Conservation (phyloP, 2,113 vertebrate species). For the Mustela lutreola region DNA sequence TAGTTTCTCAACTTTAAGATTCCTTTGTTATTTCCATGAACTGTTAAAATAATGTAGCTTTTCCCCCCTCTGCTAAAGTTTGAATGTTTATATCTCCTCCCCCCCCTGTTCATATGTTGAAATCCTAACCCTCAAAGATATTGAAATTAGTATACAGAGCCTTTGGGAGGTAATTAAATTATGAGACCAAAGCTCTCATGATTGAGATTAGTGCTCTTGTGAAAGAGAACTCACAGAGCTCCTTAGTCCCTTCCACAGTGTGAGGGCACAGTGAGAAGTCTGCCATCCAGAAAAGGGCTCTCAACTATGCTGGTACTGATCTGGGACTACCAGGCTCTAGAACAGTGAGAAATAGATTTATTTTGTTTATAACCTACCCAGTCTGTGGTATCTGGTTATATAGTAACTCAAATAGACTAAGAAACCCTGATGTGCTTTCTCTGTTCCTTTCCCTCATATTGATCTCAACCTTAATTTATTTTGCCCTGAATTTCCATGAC, state of each 20-base stretch:
- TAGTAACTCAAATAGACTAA: neutral
- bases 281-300: neutral
- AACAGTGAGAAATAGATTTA: neutral
- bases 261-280: neutral
- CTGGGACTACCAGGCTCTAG: neutral
- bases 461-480: neutral
- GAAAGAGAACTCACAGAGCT: neutral
- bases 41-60: neutral
- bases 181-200: neutral
- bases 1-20: neutral
- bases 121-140: neutral
- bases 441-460: neutral
- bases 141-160: neutral
- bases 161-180: neutral
- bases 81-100: neutral
- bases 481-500: neutral
- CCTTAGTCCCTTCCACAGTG: neutral
- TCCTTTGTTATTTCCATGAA: neutral
- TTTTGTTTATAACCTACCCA: neutral
- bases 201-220: neutral
- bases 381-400: neutral
- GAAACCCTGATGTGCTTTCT: neutral
- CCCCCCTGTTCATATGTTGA: neutral
- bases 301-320: neutral
- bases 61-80: neutral